A percentile compares a stretch with the other conserved stretches of the same genome.
phyloP scores from a whole-genome alignment of 1,140 invertebrate genomes.

The Hyles euphorbiae region DNA sequence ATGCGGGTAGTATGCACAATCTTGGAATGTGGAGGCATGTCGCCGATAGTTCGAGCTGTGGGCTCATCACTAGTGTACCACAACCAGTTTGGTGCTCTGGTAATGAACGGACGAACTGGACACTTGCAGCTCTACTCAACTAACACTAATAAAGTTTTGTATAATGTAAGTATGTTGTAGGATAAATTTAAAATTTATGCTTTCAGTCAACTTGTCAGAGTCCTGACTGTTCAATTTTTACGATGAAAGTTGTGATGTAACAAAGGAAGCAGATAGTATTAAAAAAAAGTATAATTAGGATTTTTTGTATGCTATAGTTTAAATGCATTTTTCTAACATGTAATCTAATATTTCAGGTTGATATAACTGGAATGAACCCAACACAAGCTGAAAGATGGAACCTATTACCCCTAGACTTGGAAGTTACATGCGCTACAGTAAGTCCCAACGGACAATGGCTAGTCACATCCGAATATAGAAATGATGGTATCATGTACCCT shows the following conservation, averaged over 20 bases:
- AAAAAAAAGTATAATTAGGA: neutral
- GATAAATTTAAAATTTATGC: too few species aligned
- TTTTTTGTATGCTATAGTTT: neutral
- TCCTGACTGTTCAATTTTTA: too few species aligned
- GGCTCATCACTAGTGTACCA: slow-evolving; percentile 48
- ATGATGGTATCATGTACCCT: slow-evolving; percentile 55
- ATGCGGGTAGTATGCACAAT: slow-evolving; percentile 54
- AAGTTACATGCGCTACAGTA: slow-evolving; percentile 55
- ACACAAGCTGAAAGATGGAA: slow-evolving; percentile 61
- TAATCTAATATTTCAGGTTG: slow-evolving; percentile 49
- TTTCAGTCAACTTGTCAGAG: too few species aligned
- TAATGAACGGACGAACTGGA: slow-evolving; percentile 59
- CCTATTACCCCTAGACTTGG: slow-evolving; percentile 61
- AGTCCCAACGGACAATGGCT: slow-evolving; percentile 51
- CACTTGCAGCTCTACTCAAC: slow-evolving; percentile 68
- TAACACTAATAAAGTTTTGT: slow-evolving; percentile 60
- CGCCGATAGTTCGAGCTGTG: slow-evolving; percentile 32
- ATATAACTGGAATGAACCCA: slow-evolving; percentile 65
- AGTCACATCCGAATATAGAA: slow-evolving; percentile 62
- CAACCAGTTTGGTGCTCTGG: slow-evolving; percentile 35
- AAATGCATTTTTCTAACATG: neutral
- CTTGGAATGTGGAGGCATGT: slow-evolving; percentile 57
- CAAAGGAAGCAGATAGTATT: neutral
- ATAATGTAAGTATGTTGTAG: slow-evolving; percentile 54
- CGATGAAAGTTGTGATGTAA: neutral